These are phyloP conservation scores for Caerostris darwini DNA, from an alignment of 1,140 invertebrate genomes.

Conservation along the genomic window DNA sequence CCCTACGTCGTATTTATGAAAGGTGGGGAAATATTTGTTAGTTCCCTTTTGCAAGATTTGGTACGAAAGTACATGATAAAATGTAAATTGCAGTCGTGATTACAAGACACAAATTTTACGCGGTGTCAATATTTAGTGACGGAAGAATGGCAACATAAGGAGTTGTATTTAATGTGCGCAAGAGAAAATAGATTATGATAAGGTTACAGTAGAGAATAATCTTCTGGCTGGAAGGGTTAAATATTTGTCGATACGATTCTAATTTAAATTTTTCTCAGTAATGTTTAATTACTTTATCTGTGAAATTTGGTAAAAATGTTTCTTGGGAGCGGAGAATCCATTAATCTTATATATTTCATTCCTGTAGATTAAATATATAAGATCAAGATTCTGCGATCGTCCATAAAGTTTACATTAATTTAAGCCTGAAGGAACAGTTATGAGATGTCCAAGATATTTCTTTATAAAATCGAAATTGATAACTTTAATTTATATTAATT, in stretches of 20 bases:
- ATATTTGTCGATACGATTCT: conserved; percentile 13
- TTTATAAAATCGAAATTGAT: too few species aligned
- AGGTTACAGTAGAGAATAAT: background rate
- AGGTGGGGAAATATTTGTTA: background rate
- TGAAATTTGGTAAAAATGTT: background rate
- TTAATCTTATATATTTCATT: background rate
- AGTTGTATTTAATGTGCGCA: background rate
- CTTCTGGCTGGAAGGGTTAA: background rate
- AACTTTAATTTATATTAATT: too few species aligned
- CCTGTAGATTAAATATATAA: too few species aligned
- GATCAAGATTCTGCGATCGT: too few species aligned
- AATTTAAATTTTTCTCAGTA: background rate
- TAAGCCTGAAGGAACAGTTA: too few species aligned
- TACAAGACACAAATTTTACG: background rate
- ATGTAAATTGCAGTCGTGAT: background rate
- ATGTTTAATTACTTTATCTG: conserved; percentile 1
- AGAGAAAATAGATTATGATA: background rate
- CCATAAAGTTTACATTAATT: too few species aligned
- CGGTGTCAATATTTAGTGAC: background rate
- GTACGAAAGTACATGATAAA: background rate
- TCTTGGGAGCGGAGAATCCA: background rate
- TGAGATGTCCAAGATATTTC: too few species aligned
- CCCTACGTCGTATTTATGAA: background rate
- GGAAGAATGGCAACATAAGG: conserved; percentile 15
- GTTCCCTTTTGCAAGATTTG: background rate